Evolutionary conservation across 2,797 vertebrate genomes (phyloP), one percentile per base, ranked within the genome.

Genomic region (Tangara arthus): DNA sequence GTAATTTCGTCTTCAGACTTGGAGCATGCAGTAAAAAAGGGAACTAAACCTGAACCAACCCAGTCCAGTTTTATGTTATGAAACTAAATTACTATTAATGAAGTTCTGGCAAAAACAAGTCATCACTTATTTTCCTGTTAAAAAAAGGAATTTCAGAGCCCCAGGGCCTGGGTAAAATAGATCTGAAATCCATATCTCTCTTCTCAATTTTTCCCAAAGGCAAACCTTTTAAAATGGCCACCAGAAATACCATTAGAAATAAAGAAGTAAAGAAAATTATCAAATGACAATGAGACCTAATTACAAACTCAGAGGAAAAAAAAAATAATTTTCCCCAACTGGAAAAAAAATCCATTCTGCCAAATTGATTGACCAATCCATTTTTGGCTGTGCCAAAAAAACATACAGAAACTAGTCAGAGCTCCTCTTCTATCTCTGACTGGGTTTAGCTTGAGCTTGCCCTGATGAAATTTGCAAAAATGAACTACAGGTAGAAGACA

Each of bases 101-200:
- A 85, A 73, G 12, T 47, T 34, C 80, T 90, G 80, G 55, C 73
- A 94, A 91, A 91, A 94, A 30, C 47, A 93, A 88, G 71, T 26
- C 8, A 78, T 81, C 52, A 57, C 69, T 59, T 11, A 65, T 87
- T 86, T 89, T 91, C 69, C 69, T 71, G 27, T 57, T 91, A 59
- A 81, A 83, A 30, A 88, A 82, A 44, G 23, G 53, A 90, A 91
- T 87, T 94, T 66, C 65, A 91, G 60, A 78, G 65, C 47, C 69
- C 11, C 47, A 35, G 69, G 42, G 30, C 16, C n/a, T 52, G 21
- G 26, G 65, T 61, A 37, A 82, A 81, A 71, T 6, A 60, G 14
- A 26, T 65, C 28, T 81, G 69, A 89, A 75, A 86, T 55, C 23
- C 2, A 0, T 60, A 71, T 50, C 5, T 0, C 13, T 88, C 28